phyloP scores from a whole-genome alignment of 64 coral and sea anemone species.

The Pocillopora damicornis region DNA sequence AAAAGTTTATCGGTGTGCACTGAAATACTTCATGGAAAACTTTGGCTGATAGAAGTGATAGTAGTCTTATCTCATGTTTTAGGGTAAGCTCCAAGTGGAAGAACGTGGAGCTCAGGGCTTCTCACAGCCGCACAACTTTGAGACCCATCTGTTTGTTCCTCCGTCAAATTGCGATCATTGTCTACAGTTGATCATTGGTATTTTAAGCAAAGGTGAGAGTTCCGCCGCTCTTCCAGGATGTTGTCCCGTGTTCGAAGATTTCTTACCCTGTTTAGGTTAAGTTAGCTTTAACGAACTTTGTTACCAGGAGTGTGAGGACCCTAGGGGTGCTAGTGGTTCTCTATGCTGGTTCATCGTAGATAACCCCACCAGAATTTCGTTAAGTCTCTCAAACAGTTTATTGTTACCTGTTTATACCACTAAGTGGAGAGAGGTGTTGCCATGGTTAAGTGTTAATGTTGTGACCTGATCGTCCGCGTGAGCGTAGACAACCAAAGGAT shows the following conservation, averaged over 20 bases:
- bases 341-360: too few relatives aligned
- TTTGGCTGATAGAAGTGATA: not conserved
- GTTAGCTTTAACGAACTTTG: too few relatives aligned
- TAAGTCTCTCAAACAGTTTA: too few relatives aligned
- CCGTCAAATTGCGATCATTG: constrained; percentile 96
- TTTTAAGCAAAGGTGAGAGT: constrained; percentile 65
- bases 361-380: too few relatives aligned
- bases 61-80: not conserved
- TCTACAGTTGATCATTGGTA: constrained; percentile 78
- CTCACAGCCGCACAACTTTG: constrained; percentile 91
- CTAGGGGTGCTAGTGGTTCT: too few relatives aligned
- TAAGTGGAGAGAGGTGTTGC: too few relatives aligned
- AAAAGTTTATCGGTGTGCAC: too few relatives aligned
- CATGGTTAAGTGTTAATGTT: too few relatives aligned
- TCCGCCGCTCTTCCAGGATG: not conserved
- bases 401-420: too few relatives aligned
- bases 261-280: not conserved
- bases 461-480: too few relatives aligned
- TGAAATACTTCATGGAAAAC: not conserved
- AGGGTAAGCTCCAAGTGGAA: constrained; percentile 94
- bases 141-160: constrained; percentile 74
- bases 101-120: constrained; percentile 95
- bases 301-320: too few relatives aligned
- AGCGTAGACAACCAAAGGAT: too few relatives aligned
- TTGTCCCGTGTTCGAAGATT: not conserved